These are phyloP conservation scores for Sinocyclocheilus rhinocerous DNA, from an alignment of 2,113 vertebrate species.

Conservation along the genomic window DNA sequence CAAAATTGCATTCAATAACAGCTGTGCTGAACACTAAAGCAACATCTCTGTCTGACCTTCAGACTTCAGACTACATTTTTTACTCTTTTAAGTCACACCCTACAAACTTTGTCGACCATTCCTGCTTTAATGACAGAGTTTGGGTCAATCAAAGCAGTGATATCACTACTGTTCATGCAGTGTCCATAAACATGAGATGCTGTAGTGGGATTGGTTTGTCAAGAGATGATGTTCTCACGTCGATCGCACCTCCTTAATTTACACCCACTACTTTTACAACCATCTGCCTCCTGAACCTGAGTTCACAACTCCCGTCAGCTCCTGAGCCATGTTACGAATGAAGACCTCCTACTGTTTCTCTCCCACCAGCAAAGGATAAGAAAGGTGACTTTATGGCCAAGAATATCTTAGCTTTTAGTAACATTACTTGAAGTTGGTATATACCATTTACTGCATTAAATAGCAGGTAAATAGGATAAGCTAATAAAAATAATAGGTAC, in stretches of 20 bases:
- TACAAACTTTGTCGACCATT: background rate
- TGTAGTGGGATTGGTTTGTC: constrained; percentile 44
- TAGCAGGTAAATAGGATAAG: background rate
- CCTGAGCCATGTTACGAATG: constrained; percentile 56
- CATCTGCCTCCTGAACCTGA: constrained; percentile 65
- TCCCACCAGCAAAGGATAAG: constrained; percentile 45
- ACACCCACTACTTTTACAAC: constrained; percentile 61
- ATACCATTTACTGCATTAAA: background rate
- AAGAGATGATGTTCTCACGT: constrained; percentile 54
- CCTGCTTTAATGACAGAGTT: background rate
- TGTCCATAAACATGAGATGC: constrained; percentile 73
- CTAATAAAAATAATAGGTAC: too few relatives aligned
- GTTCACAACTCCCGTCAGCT: constrained; percentile 63
- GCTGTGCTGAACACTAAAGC: background rate
- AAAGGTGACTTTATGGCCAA: constrained; percentile 45
- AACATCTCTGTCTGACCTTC: background rate
- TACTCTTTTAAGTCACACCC: background rate
- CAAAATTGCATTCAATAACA: background rate
- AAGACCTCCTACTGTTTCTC: constrained; percentile 60
- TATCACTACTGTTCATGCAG: background rate
- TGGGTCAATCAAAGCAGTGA: background rate
- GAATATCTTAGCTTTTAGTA: background rate
- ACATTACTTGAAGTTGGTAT: background rate
- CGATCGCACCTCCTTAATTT: constrained; percentile 48
- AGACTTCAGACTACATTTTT: background rate